These are phyloP conservation scores for Malthinus seriepunctatus DNA, from an alignment of 2,888 invertebrate species.

Conservation along the genomic window DNA sequence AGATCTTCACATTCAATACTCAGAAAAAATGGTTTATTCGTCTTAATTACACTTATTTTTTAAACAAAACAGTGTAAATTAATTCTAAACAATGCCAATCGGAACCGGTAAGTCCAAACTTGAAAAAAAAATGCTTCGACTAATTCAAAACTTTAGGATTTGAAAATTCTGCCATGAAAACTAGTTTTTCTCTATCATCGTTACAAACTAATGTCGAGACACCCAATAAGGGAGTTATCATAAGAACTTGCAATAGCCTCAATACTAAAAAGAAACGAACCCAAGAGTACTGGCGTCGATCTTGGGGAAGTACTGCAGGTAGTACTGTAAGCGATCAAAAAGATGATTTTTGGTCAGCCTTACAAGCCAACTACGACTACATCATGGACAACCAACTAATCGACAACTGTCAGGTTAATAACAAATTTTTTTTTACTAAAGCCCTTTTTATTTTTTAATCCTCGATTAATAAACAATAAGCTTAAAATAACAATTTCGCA, in stretches of 20 bases:
- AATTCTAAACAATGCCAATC: conserved; percentile 16
- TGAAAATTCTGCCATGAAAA: conserved; percentile 72
- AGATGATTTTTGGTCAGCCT: conserved; percentile 90
- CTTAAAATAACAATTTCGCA: no score
- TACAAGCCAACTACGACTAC: conserved; percentile 90
- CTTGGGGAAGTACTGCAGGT: conserved; percentile 74
- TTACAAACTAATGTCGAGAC: conserved; percentile 64
- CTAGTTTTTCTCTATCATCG: conserved; percentile 82
- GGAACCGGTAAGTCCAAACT: conserved; percentile 22
- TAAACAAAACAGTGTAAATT: conserved; percentile 13
- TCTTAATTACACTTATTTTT: conserved; percentile 8
- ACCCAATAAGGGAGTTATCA: conserved; percentile 58
- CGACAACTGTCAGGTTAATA: conserved; percentile 74
- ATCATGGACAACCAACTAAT: conserved; percentile 95
- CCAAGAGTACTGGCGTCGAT: conserved; percentile 66
- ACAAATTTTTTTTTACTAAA: neutral
- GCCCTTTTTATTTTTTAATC: no score
- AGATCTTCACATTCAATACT: conserved; percentile 13
- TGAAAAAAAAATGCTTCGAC: neutral
- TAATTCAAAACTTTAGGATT: conserved; percentile 56
- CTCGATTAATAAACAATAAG: no score
- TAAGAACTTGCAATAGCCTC: conserved; percentile 83
- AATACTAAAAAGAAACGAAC: conserved; percentile 69
- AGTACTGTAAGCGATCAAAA: conserved; percentile 73
- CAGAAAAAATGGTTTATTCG: neutral